phyloP scores from a whole-genome alignment of 2,888 invertebrate genomes.

The Drosophila prolongata region DNA sequence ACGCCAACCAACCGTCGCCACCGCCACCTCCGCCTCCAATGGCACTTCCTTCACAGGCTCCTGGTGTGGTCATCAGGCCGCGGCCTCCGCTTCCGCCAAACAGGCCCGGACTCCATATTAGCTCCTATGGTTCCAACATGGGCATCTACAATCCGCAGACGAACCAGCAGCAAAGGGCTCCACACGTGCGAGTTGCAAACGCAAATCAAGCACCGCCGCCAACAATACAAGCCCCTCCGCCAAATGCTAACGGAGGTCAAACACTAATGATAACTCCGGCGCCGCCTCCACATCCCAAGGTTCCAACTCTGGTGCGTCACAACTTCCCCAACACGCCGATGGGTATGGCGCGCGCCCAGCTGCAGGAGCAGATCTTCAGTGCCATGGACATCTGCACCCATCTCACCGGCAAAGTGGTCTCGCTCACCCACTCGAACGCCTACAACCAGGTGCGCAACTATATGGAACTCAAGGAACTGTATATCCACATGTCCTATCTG shows the following conservation, averaged over 20 bases:
- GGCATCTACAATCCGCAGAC: conserved; percentile 68
- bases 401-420: conserved; percentile 83
- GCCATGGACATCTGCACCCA: conserved; percentile 84
- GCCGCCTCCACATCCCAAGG: conserved; percentile 31
- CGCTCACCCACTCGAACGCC: conserved; percentile 84
- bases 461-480: conserved; percentile 83
- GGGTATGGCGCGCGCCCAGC: conserved; percentile 80
- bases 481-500: conserved; percentile 84
- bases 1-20: conserved; percentile 23
- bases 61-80: conserved; percentile 61
- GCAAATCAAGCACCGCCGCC: conserved; percentile 39
- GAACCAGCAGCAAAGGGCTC: conserved; percentile 61
- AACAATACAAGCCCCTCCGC: conserved; percentile 13
- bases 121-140: conserved; percentile 55
- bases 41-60: conserved; percentile 12
- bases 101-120: conserved; percentile 6
- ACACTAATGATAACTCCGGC: conserved; percentile 42
- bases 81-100: not conserved
- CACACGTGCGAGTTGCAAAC: conserved; percentile 72
- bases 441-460: conserved; percentile 83
- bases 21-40: conserved; percentile 32
- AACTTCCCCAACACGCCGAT: conserved; percentile 78
- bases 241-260: conserved; percentile 37
- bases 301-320: conserved; percentile 71
- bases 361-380: conserved; percentile 83